These are phyloP conservation scores for Grantiella picta DNA, from an alignment of 2,113 vertebrate species.

Conservation along the genomic window DNA sequence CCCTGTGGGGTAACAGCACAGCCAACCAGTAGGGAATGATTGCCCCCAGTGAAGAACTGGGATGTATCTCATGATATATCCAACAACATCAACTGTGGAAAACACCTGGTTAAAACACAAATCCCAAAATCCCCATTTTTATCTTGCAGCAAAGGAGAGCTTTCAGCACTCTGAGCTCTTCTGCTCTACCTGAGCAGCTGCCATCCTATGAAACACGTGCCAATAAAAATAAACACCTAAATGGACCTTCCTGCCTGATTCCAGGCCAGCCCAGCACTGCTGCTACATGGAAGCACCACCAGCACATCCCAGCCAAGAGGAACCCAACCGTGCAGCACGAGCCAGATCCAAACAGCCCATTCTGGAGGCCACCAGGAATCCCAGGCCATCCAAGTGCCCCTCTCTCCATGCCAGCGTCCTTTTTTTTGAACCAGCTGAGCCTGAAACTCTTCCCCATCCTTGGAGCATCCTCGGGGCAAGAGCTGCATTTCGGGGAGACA, in stretches of 20 bases:
- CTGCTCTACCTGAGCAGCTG: not conserved
- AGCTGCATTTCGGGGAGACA: not conserved
- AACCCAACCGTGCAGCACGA: not conserved
- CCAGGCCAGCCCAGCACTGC: not conserved
- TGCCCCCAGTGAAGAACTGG: not conserved
- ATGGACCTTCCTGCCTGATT: not conserved
- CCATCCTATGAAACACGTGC: fast-evolving
- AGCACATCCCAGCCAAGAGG: not conserved
- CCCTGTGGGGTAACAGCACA: not conserved
- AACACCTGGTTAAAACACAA: not conserved
- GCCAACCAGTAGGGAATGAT: not conserved
- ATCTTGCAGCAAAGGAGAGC: not conserved
- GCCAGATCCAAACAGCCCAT: not conserved
- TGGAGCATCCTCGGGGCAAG: too few species aligned
- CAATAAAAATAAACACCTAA: not conserved
- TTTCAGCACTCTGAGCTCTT: not conserved
- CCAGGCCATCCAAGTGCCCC: not conserved
- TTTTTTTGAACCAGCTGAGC: fast-evolving
- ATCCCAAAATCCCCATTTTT: not conserved
- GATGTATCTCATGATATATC: fast-evolving
- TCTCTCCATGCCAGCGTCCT: not conserved
- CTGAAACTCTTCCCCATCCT: not conserved
- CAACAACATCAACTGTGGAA: not conserved
- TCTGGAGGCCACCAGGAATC: not conserved
- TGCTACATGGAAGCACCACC: not conserved